Base-by-base conservation (phyloP, 1,140 invertebrate genomes). In the Coptotermes formosanus region DNA sequence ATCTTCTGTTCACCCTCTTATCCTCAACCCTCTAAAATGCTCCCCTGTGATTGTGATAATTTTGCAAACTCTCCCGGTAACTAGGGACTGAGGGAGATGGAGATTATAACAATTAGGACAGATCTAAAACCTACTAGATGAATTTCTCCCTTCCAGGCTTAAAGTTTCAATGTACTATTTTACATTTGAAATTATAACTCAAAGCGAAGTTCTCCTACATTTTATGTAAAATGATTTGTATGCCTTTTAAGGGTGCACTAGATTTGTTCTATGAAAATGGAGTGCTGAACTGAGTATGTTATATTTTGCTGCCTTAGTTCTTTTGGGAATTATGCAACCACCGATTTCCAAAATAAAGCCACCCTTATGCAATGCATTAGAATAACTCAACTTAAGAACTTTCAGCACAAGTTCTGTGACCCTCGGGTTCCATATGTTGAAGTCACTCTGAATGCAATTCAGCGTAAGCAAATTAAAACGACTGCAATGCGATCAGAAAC, bases 141-240 rank as follows among this genome's bases (percentile, higher is more conserved):
- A 75, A 75, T 75, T 30, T 75, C 64, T 75, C 25, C 64, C 64
- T 25, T 75, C 25, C 64, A 75, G 64, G 64, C 64, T 75, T 75
- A 75, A 25, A 75, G 25, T 75, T 75, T 75, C 64, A 25, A 55
- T 19, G 52, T 21, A 19, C 19, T 55, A 75, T 25, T 75, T 75
- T 75, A 75, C 64, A 75, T 75, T 30, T 75, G 64, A 30, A 75
- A 75, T 75, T 75, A 75, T 75, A 75, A 75, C 64, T 75, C 64
- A 75, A 75, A 75, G 64, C 64, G n/a, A 75, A 75, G 64, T 75
- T 75, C 64, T 75, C 25, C 14, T 75, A 55, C 59, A 75, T 2
- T 75, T 75, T 75, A n/a, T n/a, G 25, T 30, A 75, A 25, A 7
- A 30, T n/a, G 30, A 16, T 16, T 25, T 75, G n/a, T 75, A n/a